Conservation (phyloP, 2,113 vertebrate species). For the Petroica traversi region DNA sequence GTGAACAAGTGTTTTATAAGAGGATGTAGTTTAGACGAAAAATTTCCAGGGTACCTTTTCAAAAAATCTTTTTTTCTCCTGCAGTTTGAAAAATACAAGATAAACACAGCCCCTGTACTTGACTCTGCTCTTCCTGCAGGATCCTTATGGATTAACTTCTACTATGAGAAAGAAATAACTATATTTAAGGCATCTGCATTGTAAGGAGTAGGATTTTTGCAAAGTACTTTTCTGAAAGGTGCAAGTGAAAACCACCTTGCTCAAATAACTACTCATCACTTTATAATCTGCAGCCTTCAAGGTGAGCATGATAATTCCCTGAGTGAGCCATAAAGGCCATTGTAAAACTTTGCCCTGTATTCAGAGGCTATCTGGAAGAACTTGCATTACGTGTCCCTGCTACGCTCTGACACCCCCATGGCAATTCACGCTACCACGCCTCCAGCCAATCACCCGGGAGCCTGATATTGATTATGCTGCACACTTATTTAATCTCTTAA, state of each 20-base stretch:
- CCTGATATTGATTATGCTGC: slow-evolving; percentile 47
- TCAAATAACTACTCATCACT: slow-evolving; percentile 74
- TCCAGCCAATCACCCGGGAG: slow-evolving; percentile 70
- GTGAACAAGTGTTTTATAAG: neutral
- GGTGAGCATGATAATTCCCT: slow-evolving; percentile 46
- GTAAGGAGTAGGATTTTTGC: neutral
- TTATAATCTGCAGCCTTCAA: slow-evolving; percentile 58
- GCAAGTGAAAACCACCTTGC: slow-evolving; percentile 56
- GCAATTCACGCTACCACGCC: slow-evolving; percentile 46
- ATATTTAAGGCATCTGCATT: neutral
- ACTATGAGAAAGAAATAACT: neutral
- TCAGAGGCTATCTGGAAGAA: slow-evolving; percentile 56
- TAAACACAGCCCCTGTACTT: neutral
- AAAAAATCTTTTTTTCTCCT: neutral
- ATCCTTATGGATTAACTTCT: neutral
- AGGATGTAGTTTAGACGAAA: neutral
- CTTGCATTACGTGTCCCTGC: slow-evolving; percentile 50
- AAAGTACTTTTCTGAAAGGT: neutral
- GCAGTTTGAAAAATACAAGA: neutral
- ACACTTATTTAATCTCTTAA: slow-evolving; percentile 68
- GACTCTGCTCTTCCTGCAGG: neutral
- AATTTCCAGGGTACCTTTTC: neutral
- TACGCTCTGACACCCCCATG: slow-evolving; percentile 16
- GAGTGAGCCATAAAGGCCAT: slow-evolving; percentile 65
- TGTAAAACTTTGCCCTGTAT: slow-evolving; percentile 79